Percentiles rank a stretch among this genome's conserved stretches.
phyloP scores from a whole-genome alignment of 1,140 invertebrate species.

The Meloidogyne floridensis region DNA sequence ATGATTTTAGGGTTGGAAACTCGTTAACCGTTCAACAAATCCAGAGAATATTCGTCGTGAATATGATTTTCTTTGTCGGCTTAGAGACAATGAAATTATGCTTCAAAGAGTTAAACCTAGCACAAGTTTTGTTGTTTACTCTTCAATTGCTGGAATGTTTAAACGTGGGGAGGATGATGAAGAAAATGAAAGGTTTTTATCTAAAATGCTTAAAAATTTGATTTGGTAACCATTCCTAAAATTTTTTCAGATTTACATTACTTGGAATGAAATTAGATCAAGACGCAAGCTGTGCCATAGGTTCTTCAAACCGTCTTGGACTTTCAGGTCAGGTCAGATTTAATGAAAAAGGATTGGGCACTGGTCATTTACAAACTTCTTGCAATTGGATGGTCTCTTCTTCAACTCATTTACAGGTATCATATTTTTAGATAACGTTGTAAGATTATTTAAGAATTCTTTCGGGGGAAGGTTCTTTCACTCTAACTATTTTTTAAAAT shows the following conservation, averaged over 20 bases:
- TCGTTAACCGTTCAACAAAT: slow-evolving; percentile 53
- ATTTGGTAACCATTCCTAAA: too few relatives aligned
- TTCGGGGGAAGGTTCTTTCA: too few relatives aligned
- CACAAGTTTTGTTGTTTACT: slow-evolving; percentile 53
- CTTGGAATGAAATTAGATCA: slow-evolving; percentile 29
- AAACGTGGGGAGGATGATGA: slow-evolving; percentile 35
- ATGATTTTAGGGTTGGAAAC: slow-evolving; percentile 44
- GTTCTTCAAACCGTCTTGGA: slow-evolving; percentile 21
- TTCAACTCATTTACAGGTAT: slow-evolving; percentile 1
- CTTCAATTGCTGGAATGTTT: slow-evolving; percentile 46
- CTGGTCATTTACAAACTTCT: slow-evolving; percentile 22
- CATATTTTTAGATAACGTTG: too few relatives aligned
- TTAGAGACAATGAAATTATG: slow-evolving; percentile 63
- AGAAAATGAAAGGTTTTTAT: background rate
- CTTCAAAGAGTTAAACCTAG: slow-evolving; percentile 57
- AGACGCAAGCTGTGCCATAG: slow-evolving; percentile 12
- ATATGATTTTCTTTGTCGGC: slow-evolving; percentile 61
- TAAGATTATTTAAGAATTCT: too few relatives aligned
- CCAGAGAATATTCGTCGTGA: slow-evolving; percentile 53
- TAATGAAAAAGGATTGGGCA: slow-evolving; percentile 16
- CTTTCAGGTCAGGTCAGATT: slow-evolving; percentile 16
- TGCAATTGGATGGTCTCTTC: slow-evolving; percentile 6
- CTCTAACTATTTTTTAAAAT: background rate
- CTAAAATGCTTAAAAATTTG: background rate
- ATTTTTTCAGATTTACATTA: background rate